These are phyloP conservation scores for Pristionchus exspectatus DNA, from an alignment of 2,888 invertebrate genomes.

Conservation along the genomic window DNA sequence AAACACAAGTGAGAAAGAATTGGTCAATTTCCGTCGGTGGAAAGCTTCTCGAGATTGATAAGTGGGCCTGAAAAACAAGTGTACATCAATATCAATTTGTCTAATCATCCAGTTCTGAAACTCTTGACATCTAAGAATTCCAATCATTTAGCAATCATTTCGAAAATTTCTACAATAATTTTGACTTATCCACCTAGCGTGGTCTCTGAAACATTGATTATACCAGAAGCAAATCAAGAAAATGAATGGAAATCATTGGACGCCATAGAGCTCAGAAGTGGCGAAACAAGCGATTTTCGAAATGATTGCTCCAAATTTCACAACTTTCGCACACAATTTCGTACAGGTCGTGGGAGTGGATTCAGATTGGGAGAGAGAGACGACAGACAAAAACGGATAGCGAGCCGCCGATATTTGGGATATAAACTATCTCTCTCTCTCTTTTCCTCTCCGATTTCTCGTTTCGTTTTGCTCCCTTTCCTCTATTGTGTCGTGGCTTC, in stretches of 20 bases:
- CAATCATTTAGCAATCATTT: no score
- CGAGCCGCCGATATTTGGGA: not conserved
- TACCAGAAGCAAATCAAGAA: no score
- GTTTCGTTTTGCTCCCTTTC: conserved; percentile 32
- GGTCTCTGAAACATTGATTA: no score
- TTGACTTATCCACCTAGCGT: no score
- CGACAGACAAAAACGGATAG: conserved; percentile 17
- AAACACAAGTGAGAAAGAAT: not conserved
- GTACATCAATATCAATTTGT: not conserved
- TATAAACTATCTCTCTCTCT: conserved; percentile 35
- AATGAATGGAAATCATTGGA: not conserved
- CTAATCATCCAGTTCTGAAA: no score
- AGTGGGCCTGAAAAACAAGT: not conserved
- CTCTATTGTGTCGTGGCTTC: not conserved
- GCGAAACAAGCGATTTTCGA: not conserved
- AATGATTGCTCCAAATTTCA: not conserved
- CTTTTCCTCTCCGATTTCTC: conserved; percentile 15
- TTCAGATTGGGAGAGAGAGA: not conserved
- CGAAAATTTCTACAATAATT: no score
- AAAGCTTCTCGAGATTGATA: not conserved
- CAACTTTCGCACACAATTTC: not conserved
- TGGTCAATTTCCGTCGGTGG: not conserved
- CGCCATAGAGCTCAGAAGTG: no score
- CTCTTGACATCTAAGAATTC: no score
- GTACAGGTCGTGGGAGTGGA: not conserved